A percentile compares a stretch with the other conserved stretches of the same genome.
These are phyloP conservation scores for Callaeas wilsoni DNA, from an alignment of 2,113 vertebrate species.

Conservation along the genomic window DNA sequence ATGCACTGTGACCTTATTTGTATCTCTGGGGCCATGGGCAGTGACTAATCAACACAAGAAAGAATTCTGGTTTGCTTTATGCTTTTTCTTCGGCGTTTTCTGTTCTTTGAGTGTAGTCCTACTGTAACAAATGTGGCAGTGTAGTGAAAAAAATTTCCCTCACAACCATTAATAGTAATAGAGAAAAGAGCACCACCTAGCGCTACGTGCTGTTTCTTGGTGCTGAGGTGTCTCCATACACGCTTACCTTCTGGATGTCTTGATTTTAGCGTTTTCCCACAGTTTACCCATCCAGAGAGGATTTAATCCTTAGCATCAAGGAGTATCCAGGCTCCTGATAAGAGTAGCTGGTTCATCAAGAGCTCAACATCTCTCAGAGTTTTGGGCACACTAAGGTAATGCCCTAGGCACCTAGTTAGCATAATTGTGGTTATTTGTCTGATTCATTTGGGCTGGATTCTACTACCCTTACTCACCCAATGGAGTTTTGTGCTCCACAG, in stretches of 20 bases:
- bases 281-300: neutral
- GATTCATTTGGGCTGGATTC: neutral
- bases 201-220: neutral
- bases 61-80: neutral
- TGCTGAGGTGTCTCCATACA: neutral
- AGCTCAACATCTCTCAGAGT: neutral
- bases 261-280: neutral
- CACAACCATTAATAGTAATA: neutral
- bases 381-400: neutral
- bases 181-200: slow-evolving; percentile 66
- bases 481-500: neutral
- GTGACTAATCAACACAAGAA: neutral
- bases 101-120: neutral
- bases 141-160: neutral
- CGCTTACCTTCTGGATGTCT: neutral
- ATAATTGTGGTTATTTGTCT: slow-evolving; percentile 34
- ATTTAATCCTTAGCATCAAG: neutral
- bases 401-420: slow-evolving; percentile 1
- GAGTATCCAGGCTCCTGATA: neutral
- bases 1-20: neutral
- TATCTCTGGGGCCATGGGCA: neutral
- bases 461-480: neutral
- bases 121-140: neutral
- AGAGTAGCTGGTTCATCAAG: neutral
- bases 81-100: neutral